phyloP scores from a whole-genome alignment of 1,140 invertebrate species.

The Drosophila nigrodunni region DNA sequence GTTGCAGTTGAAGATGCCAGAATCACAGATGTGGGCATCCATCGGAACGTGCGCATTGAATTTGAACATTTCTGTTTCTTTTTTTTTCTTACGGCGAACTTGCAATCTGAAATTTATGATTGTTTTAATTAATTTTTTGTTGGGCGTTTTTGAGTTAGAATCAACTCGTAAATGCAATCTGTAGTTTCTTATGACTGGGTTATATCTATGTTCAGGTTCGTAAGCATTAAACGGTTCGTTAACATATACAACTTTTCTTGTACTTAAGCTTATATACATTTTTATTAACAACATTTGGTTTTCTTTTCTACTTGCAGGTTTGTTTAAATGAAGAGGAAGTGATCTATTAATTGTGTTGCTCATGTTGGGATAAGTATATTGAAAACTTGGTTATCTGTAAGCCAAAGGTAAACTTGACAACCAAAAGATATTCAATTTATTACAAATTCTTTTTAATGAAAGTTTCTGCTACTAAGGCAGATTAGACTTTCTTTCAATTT shows the following conservation, averaged over 20 bases:
- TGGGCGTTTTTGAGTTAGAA: slow-evolving; percentile 31
- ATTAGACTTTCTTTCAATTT: no score
- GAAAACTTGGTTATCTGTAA: no score
- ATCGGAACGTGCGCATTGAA: slow-evolving; percentile 30
- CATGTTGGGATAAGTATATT: no score
- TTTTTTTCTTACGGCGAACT: background rate
- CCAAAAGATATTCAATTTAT: no score
- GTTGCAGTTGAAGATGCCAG: slow-evolving; percentile 2
- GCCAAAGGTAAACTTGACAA: no score
- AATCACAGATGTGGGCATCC: slow-evolving; percentile 20
- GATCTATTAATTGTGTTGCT: background rate
- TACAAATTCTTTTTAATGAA: no score
- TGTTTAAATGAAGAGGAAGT: background rate
- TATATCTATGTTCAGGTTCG: background rate
- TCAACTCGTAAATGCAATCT: slow-evolving; percentile 32
- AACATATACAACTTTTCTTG: slow-evolving; percentile 3
- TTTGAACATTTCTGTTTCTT: slow-evolving; percentile 1
- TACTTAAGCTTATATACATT: background rate
- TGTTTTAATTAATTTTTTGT: slow-evolving; percentile 45
- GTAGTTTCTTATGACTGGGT: background rate
- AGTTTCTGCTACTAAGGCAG: no score
- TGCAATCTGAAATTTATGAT: slow-evolving; percentile 48
- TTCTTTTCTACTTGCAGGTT: slow-evolving; percentile 23
- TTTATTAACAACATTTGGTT: slow-evolving; percentile 1
- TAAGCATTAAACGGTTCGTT: slow-evolving; percentile 1